Evolutionary conservation across 1,140 invertebrate genomes (phyloP).

Genomic region (Ceratosolen fusciceps): DNA sequence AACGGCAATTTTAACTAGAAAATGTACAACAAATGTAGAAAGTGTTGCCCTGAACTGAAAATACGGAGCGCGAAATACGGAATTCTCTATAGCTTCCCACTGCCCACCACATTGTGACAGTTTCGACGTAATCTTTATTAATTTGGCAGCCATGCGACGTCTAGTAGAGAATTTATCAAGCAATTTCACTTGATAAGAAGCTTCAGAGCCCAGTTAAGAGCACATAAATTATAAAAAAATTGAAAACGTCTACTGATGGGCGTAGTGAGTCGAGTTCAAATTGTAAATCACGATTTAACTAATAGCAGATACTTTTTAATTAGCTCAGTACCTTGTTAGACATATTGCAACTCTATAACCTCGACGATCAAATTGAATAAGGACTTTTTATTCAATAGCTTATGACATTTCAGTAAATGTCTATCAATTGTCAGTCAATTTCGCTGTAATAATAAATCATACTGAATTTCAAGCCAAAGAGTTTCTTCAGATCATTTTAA

Average conservation of each 20-base stretch:
- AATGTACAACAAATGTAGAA: background rate
- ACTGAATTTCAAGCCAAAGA: background rate
- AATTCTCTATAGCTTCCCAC: too few relatives aligned
- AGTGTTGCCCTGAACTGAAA: background rate
- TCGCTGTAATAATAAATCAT: background rate
- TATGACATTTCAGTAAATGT: background rate
- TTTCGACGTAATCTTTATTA: background rate
- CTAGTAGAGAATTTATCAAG: slow-evolving; percentile 7
- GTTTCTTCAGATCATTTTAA: background rate
- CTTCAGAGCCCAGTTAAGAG: background rate
- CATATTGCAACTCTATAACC: slow-evolving; percentile 2
- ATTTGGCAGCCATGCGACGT: slow-evolving; percentile 3
- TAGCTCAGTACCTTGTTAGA: background rate
- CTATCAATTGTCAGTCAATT: background rate
- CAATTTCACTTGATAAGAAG: slow-evolving; percentile 19
- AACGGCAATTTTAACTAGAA: background rate
- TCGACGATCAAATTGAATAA: background rate
- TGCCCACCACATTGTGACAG: background rate
- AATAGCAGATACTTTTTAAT: background rate
- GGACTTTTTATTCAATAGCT: background rate
- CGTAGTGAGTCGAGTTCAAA: slow-evolving; percentile 1
- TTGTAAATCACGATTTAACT: slow-evolving; percentile 16
- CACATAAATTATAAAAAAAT: slow-evolving; percentile 31
- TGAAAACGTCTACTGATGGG: slow-evolving; percentile 6
- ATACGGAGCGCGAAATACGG: background rate